phyloP scores from a whole-genome alignment of 1,140 invertebrate genomes.

The Phortica variegata region DNA sequence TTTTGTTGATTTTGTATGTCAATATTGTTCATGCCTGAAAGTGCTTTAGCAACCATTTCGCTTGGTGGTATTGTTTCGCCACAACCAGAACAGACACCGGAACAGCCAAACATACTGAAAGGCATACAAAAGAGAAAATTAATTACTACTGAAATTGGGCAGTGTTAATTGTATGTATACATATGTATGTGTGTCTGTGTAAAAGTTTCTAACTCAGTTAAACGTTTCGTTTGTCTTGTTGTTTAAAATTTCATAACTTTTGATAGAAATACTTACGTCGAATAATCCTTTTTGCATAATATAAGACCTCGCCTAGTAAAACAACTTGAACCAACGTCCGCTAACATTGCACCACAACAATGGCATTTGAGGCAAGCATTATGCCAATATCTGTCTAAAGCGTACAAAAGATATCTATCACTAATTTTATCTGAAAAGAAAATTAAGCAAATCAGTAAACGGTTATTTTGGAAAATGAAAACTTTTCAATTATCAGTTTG shows the following conservation, averaged over 20 bases:
- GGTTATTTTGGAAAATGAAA: too few species aligned
- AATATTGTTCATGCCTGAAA: constrained; percentile 56
- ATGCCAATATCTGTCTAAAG: constrained; percentile 92
- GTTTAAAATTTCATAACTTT: too few species aligned
- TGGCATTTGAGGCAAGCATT: constrained; percentile 89
- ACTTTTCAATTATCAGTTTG: too few species aligned
- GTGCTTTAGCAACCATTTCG: constrained; percentile 87
- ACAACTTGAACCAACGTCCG: constrained; percentile 85
- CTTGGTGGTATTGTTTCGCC: constrained; percentile 86
- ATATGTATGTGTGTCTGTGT: too few species aligned
- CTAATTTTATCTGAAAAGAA: constrained; percentile 70
- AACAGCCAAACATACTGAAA: constrained; percentile 82
- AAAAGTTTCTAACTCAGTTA: too few species aligned
- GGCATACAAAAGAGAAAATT: background rate
- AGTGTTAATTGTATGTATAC: too few species aligned
- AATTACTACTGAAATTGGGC: constrained; percentile 1
- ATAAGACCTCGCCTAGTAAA: constrained; percentile 91
- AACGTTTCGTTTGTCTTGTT: too few species aligned
- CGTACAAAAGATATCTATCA: constrained; percentile 83
- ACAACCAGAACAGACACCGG: constrained; percentile 84
- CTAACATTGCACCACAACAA: constrained; percentile 80
- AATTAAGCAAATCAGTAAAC: too few species aligned
- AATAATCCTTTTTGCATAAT: constrained; percentile 90
- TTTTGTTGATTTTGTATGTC: constrained; percentile 56
- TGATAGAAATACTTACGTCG: too few species aligned